Conservation (phyloP, 2,797 vertebrate genomes). For the Falco peregrinus region DNA sequence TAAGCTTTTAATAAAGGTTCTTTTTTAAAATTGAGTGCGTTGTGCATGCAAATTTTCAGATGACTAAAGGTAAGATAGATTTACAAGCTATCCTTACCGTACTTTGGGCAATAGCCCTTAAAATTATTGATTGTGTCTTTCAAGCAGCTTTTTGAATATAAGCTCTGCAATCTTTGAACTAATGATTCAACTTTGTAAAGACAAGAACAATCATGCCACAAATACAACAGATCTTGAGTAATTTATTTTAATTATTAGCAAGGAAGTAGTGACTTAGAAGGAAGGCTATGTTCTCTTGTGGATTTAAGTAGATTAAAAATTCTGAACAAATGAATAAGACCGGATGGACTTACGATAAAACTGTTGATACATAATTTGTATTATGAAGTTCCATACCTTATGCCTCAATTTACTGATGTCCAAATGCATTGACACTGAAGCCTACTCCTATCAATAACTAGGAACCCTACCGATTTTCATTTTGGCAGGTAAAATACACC, state of each 20-base stretch:
- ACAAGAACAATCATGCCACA: not conserved
- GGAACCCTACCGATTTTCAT: not conserved
- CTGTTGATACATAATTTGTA: not conserved
- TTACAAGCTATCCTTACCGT: fast-evolving
- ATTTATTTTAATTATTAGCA: not conserved
- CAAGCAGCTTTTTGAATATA: not conserved
- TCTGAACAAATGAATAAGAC: not conserved
- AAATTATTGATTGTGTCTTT: not conserved
- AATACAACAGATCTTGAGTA: not conserved
- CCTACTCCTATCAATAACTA: not conserved
- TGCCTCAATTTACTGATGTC: not conserved
- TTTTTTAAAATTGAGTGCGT: not conserved
- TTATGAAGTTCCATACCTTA: not conserved
- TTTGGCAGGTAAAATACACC: not conserved
- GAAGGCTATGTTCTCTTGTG: not conserved
- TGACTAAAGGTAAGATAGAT: not conserved
- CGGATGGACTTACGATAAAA: not conserved
- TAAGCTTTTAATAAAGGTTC: not conserved
- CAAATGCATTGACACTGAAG: not conserved
- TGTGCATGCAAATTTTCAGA: not conserved
- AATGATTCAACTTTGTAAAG: not conserved
- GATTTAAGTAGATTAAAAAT: slow-evolving; percentile 3
- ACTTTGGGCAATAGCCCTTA: not conserved
- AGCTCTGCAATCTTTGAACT: not conserved
- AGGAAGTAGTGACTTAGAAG: not conserved